Percentiles rank a stretch among this genome's conserved stretches.
Evolutionary conservation across 1,140 invertebrate species (phyloP).

Genomic region (Oreohelix idahoensis): DNA sequence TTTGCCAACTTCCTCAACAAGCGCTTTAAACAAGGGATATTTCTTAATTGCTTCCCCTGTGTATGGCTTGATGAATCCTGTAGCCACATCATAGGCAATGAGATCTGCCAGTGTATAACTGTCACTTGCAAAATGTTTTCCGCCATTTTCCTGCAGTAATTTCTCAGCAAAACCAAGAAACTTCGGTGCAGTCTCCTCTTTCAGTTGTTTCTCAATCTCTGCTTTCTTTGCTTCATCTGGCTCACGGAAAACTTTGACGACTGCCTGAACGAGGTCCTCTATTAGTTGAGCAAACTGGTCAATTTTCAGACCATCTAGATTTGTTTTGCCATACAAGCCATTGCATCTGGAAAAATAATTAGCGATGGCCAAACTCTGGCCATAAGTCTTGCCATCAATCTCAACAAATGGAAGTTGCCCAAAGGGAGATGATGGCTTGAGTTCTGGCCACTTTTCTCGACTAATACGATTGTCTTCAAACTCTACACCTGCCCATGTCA

Average conservation of each 20-base stretch:
- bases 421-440: constrained; percentile 14
- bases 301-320: constrained; percentile 14
- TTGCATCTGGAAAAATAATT: background rate
- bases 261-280: background rate
- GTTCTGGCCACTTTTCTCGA: constrained; percentile 10
- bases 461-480: constrained; percentile 11
- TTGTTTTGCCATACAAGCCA: constrained; percentile 19
- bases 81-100: background rate
- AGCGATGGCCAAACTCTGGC: background rate
- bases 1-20: constrained; percentile 15
- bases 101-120: background rate
- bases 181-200: constrained; percentile 3
- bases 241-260: background rate
- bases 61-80: background rate
- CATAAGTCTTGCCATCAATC: constrained; percentile 2
- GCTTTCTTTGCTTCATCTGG: constrained; percentile 4
- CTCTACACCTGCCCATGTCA: background rate
- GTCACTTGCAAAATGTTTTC: constrained; percentile 13
- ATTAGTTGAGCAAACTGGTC: background rate
- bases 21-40: background rate
- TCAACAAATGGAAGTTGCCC: constrained; percentile 14
- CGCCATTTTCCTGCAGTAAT: constrained; percentile 27
- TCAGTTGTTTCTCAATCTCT: background rate
- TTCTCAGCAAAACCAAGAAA: constrained; percentile 36
- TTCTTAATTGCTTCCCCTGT: background rate